Evolutionary conservation across 2,888 invertebrate genomes (phyloP), one percentile per base, ranked within the genome.

Genomic region (Mesochorus sp.): DNA sequence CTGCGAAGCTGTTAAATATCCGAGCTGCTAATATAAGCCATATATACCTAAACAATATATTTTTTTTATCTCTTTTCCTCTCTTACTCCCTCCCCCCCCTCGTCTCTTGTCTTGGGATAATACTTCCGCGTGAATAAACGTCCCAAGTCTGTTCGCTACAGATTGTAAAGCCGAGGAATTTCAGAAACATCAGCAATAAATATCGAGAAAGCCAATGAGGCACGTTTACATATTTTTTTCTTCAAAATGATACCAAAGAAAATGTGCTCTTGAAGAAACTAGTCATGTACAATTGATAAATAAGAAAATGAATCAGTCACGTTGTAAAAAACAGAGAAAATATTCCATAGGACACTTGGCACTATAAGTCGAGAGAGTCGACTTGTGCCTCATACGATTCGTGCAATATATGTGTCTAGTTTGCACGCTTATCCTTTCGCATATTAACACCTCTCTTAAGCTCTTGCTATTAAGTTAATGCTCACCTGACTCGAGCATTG

Each of bases 381-480:
- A 26, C 34, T 59, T 47, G 62, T 42, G 67, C 53, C 42, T 49
- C 34, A 42, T 28, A 34, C 28, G 21, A n/a, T 3, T 51, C 34
- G 39, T 55, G 12, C 42, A 31, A 55, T 44, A 61, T 80, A 71
- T 44, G 51, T 44, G 53, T 66, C 44, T 31, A 26, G 44, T 14
- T 44, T 74, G 76, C 74, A 59, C 64, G 64, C 53, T 68, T 47
- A 59, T 67, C 76, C 57, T 59, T 70, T 62, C 66, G 62, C 74
- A n/a, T 81, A 81, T 81, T 81, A 81, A 79, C 79, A 81, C 79
- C 79, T 81, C 79, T 76, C 74, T 74, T 74, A 71, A 81, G 76
- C 66, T 79, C 77, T 74, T 34, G 76, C 79, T 81, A 81, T 81
- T 81, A 76, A 79, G 67, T 79, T 81, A 81, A 81, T 81, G 76